Base-by-base conservation (phyloP, 2,888 invertebrate species). In the Belgica antarctica region DNA sequence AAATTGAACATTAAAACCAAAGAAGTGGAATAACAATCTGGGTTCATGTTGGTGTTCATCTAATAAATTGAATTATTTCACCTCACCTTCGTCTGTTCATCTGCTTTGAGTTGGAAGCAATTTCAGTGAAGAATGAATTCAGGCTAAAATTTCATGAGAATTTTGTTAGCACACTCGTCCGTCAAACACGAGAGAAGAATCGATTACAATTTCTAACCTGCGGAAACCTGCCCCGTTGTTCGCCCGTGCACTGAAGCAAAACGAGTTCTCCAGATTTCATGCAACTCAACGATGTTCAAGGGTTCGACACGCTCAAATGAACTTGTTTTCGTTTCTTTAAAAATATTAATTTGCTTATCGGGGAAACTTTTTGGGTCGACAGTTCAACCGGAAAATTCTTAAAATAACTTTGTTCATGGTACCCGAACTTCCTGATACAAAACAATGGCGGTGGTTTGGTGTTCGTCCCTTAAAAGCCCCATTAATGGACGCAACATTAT, bases 301-400 rank as follows among this genome's bases (percentile, higher is more conserved):
- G 59, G 59, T 59, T 25, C 27, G 2, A 12, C 59, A 59, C 15
- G 59, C 59, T 59, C 27, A 25, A 25, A 24, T 59, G 59, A 59
- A 59, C 25, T 59, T 59, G 12, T 12, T 5, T 46, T 46, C 5
- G 4, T 15, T 25, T 59, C 52, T 8, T 17, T 19, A 52, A 52
- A 31, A 52, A 52, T 52, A 12, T 59, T 59, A 59, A 59, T 59
- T 59, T 59, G 19, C 59, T 59, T 27, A 59, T 59, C 59, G 59
- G 22, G 52, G 52, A 52, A 52, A 25, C 47, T 59, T 59, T n/a
- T 59, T 59, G 59, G 59, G 59, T 25, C 59, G 4, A 2, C 10
- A 12, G 22, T 59, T 59, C 59, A 15, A 4, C 12, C 27, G 25
- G 59, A 59, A 59, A 59, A 59, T 59, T 59, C 27, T 59, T n/a